phyloP scores from a whole-genome alignment of 2,888 invertebrate species.

The Dasypolia templi region DNA sequence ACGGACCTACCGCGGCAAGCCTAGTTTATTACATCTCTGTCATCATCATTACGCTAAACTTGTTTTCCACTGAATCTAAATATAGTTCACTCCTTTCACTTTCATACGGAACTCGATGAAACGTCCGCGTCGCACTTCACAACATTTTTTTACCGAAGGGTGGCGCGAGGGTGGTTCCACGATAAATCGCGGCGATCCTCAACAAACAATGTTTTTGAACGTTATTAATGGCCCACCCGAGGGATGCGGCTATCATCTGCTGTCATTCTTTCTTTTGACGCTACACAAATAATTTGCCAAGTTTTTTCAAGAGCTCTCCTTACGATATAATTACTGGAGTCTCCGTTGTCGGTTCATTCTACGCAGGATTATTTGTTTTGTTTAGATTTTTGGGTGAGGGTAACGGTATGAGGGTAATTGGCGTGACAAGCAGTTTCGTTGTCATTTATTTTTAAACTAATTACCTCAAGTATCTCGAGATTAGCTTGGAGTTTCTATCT shows the following conservation, averaged over 20 bases:
- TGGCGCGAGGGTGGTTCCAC: conserved; percentile 65
- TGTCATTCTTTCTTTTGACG: conserved; percentile 82
- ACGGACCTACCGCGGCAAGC: no score
- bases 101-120: conserved; percentile 63
- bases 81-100: conserved; percentile 32
- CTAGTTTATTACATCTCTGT: no score
- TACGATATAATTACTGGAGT: conserved; percentile 63
- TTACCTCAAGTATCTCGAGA: conserved; percentile 4
- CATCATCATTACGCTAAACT: neutral
- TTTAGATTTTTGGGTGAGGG: conserved; percentile 31
- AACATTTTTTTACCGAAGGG: conserved; percentile 63
- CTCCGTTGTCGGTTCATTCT: conserved; percentile 59
- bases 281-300: conserved; percentile 74
- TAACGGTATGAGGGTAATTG: conserved; percentile 49
- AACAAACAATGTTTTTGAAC: conserved; percentile 87
- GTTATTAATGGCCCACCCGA: conserved; percentile 82
- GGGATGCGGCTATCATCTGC: conserved; percentile 79
- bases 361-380: conserved; percentile 52
- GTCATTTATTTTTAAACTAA: conserved; percentile 17
- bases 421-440: conserved; percentile 26
- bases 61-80: neutral
- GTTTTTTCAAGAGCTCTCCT: conserved; percentile 66
- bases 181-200: conserved; percentile 85
- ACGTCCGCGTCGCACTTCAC: conserved; percentile 45
- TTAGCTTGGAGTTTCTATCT: conserved; percentile 15